Conservation (phyloP, 2,113 vertebrate genomes). For the Thalassarche chlororhynchos region DNA sequence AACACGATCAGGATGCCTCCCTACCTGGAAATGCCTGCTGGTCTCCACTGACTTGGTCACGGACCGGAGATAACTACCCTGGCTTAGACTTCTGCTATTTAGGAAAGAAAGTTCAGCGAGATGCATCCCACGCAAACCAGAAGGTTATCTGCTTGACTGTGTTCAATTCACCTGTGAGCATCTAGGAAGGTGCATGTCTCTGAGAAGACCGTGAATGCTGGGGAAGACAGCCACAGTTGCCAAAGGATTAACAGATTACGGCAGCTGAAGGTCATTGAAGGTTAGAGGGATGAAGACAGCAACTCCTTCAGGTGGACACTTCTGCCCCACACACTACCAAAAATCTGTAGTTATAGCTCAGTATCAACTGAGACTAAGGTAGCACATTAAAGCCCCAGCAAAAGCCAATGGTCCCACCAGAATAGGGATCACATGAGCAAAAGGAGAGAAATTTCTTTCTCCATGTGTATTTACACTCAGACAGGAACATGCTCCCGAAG, state of each 20-base stretch:
- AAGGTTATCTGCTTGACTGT: background rate
- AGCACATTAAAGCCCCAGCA: background rate
- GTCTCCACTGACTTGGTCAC: background rate
- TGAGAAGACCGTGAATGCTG: rapidly evolving
- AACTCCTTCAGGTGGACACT: background rate
- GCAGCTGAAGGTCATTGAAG: background rate
- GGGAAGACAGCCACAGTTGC: background rate
- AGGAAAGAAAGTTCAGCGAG: background rate
- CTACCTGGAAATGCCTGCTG: background rate
- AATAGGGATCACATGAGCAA: rapidly evolving
- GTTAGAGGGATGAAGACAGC: background rate
- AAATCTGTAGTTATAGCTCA: background rate
- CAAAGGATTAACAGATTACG: background rate
- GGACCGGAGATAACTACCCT: background rate
- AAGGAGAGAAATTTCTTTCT: background rate
- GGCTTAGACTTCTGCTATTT: background rate
- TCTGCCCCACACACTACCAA: background rate
- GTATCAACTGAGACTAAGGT: background rate
- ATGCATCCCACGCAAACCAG: background rate
- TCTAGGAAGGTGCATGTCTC: background rate
- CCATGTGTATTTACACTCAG: background rate
- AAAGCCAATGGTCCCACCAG: background rate
- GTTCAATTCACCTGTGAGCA: background rate
- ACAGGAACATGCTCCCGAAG: background rate
- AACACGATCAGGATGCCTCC: background rate